These are phyloP conservation scores for Rhopilema esculentum DNA, from an alignment of 30 jellyfish, hydroid and myxozoan genomes.

Conservation along the genomic window DNA sequence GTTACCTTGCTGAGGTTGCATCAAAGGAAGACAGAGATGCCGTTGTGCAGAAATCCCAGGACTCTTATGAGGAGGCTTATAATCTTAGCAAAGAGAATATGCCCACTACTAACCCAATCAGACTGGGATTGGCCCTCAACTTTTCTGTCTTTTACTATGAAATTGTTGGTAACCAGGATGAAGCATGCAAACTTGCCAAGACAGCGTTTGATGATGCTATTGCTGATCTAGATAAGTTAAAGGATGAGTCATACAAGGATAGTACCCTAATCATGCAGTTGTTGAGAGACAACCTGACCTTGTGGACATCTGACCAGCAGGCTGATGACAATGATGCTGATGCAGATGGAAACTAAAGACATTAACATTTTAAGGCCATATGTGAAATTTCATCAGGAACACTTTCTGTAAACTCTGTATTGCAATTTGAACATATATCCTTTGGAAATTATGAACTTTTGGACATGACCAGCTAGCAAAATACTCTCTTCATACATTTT, in stretches of 20 bases:
- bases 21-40: constrained; percentile 34
- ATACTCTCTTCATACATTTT: constrained; percentile 5
- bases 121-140: constrained; percentile 97
- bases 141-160: constrained; percentile 93
- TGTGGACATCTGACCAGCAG: constrained; percentile 89
- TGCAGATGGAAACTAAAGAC: constrained; percentile 54
- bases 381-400: constrained; percentile 37
- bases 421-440: constrained; percentile 32
- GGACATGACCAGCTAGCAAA: constrained; percentile 37
- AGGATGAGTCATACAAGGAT: constrained; percentile 96
- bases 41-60: constrained; percentile 75
- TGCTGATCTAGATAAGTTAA: constrained; percentile 83
- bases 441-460: constrained; percentile 3
- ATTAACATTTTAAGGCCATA: neutral
- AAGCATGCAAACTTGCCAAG: constrained; percentile 92
- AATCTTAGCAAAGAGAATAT: constrained; percentile 60
- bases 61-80: constrained; percentile 85
- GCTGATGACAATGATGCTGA: constrained; percentile 80
- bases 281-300: constrained; percentile 90
- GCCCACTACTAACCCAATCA: constrained; percentile 88
- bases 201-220: constrained; percentile 95
- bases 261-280: constrained; percentile 96
- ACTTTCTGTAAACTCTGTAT: constrained; percentile 23
- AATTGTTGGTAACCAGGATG: constrained; percentile 66
- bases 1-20: constrained; percentile 97